Evolutionary conservation across 2,888 invertebrate species (phyloP).

Genomic region (Epicampocera succincta): DNA sequence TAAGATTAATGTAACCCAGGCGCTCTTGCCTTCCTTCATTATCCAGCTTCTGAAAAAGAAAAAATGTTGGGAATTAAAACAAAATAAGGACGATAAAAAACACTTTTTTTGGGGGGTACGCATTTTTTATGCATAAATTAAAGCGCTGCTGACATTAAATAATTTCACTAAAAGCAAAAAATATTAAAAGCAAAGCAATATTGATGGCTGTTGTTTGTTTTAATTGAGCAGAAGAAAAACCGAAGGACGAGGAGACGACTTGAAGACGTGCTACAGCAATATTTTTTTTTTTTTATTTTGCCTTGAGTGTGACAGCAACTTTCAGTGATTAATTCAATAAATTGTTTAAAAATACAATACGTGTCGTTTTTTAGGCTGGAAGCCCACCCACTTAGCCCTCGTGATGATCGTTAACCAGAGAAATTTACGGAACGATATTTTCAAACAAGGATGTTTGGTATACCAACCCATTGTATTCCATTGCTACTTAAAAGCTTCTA

Average conservation of each 20-base stretch:
- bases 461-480: too few relatives aligned
- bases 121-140: conserved; percentile 69
- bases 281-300: not conserved
- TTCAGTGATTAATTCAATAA: too few relatives aligned
- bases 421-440: too few relatives aligned
- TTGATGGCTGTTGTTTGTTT: conserved; percentile 43
- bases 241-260: conserved; percentile 4
- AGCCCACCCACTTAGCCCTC: too few relatives aligned
- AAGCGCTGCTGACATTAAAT: conserved; percentile 66
- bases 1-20: conserved; percentile 51
- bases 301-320: too few relatives aligned
- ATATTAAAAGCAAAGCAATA: conserved; percentile 36
- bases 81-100: conserved; percentile 31
- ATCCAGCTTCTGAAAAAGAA: conserved; percentile 32
- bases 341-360: too few relatives aligned
- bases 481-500: too few relatives aligned
- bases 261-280: not conserved
- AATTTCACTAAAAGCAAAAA: conserved; percentile 56
- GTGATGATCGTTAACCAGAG: too few relatives aligned
- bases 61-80: conserved; percentile 18
- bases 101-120: conserved; percentile 55
- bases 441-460: too few relatives aligned
- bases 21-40: conserved; percentile 7
- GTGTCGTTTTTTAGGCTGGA: too few relatives aligned
- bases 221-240: conserved; percentile 30